Conservation (phyloP, 2,797 vertebrate genomes). For the Sardinella longiceps region DNA sequence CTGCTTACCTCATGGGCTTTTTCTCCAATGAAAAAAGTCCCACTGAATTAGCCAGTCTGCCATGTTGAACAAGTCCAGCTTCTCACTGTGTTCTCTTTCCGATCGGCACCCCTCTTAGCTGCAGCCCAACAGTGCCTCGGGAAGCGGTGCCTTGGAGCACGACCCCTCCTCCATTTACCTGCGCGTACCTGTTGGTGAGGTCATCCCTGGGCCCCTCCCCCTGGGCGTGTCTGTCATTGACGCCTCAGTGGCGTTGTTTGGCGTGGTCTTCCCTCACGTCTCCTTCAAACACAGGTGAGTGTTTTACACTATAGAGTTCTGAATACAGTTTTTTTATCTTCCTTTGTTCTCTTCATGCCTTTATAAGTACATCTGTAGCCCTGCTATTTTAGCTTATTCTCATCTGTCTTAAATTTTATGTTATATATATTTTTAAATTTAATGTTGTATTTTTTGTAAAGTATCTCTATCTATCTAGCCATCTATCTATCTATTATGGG, state of each 20-base stretch:
- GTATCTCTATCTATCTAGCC: too few relatives aligned
- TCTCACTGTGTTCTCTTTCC: not conserved
- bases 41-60: too few relatives aligned
- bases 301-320: too few relatives aligned
- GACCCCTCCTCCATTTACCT: constrained; percentile 98
- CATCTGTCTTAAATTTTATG: too few relatives aligned
- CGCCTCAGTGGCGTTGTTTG: constrained; percentile 95
- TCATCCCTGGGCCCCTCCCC: constrained; percentile 93
- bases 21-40: too few relatives aligned
- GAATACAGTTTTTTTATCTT: not conserved
- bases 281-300: constrained; percentile 96
- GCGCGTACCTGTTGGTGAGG: constrained; percentile 91
- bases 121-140: constrained; percentile 97
- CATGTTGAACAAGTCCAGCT: not conserved
- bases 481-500: too few relatives aligned
- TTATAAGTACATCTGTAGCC: not conserved
- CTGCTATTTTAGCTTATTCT: not conserved
- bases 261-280: constrained; percentile 97
- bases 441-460: not conserved
- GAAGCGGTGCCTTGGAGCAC: constrained; percentile 95
- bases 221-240: constrained; percentile 97
- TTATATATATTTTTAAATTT: too few relatives aligned
- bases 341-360: not conserved
- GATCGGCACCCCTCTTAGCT: constrained; percentile 72
- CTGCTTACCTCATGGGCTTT: too few relatives aligned